Evolutionary conservation across 2,113 vertebrate species (phyloP).

Genomic region (Lichenostomus cassidix): DNA sequence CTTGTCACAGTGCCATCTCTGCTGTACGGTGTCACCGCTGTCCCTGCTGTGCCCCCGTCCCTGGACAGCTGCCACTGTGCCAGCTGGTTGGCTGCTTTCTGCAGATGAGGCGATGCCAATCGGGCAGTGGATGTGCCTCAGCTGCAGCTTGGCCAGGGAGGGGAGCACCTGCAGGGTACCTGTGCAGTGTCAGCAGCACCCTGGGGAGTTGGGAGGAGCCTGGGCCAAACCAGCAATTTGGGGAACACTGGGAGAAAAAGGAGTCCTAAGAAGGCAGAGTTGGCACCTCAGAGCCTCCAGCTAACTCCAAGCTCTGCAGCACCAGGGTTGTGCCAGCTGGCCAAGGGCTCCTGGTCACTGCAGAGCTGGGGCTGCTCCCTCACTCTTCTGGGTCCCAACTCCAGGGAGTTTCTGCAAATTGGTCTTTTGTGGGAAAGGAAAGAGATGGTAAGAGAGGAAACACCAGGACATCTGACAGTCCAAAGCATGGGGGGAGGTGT

Average conservation of each 20-base stretch:
- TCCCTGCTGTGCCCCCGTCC: rapidly evolving
- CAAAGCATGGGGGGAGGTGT: background rate
- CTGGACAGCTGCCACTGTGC: rapidly evolving
- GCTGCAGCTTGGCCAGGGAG: background rate
- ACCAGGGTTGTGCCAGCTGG: background rate
- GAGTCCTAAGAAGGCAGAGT: background rate
- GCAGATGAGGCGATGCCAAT: background rate
- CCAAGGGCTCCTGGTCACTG: background rate
- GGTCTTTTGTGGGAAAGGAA: background rate
- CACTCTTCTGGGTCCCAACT: background rate
- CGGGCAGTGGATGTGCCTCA: rapidly evolving
- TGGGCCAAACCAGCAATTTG: background rate
- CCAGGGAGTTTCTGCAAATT: background rate
- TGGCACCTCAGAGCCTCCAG: background rate
- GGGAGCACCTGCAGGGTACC: background rate
- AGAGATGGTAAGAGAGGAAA: background rate
- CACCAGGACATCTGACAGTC: background rate
- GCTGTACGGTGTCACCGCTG: background rate
- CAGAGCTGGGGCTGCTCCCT: background rate
- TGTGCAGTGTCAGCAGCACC: background rate
- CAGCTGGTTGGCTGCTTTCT: background rate
- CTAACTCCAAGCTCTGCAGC: background rate
- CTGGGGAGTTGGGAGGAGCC: background rate
- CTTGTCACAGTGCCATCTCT: background rate
- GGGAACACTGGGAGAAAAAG: background rate